Evolutionary conservation across 2,888 invertebrate genomes (phyloP).

Genomic region (Pycnomerus fuliginosus): DNA sequence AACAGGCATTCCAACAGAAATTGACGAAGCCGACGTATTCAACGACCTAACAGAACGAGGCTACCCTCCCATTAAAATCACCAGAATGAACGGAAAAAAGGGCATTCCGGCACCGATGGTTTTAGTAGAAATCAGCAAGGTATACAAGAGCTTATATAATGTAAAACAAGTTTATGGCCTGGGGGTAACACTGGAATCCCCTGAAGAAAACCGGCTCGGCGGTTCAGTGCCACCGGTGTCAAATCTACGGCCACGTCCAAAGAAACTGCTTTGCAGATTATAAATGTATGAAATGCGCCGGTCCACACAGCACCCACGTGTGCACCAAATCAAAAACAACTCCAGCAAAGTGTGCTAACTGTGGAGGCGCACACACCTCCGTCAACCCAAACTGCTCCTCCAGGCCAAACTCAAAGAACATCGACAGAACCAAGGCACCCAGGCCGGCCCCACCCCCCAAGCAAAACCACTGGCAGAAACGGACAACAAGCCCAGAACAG

Average conservation of each 20-base stretch:
- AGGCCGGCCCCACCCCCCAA: not conserved
- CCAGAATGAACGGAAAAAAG: slow-evolving; percentile 45
- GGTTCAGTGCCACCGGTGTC: slow-evolving; percentile 8
- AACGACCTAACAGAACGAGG: not conserved
- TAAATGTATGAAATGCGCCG: slow-evolving; percentile 14
- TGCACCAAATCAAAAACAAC: slow-evolving; percentile 6
- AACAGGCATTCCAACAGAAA: not conserved
- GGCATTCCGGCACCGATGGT: slow-evolving; percentile 1
- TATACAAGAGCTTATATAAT: slow-evolving; percentile 1
- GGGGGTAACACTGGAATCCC: not conserved
- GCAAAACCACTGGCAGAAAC: not conserved
- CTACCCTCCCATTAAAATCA: slow-evolving; percentile 35
- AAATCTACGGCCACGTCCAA: slow-evolving; percentile 5
- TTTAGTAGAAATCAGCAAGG: slow-evolving; percentile 3
- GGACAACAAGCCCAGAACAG: not conserved
- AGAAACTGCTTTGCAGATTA: slow-evolving; percentile 7
- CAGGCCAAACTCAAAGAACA: not conserved
- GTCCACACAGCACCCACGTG: slow-evolving; percentile 2
- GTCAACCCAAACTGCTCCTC: not conserved
- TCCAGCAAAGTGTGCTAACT: slow-evolving; percentile 4
- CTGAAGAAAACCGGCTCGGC: not conserved
- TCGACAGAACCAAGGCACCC: not conserved
- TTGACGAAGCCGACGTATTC: not conserved
- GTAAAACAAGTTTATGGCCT: not conserved
- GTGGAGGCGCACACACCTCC: slow-evolving; percentile 1